Conservation (phyloP, 2,888 invertebrate genomes). For the Agrotis clavis region DNA sequence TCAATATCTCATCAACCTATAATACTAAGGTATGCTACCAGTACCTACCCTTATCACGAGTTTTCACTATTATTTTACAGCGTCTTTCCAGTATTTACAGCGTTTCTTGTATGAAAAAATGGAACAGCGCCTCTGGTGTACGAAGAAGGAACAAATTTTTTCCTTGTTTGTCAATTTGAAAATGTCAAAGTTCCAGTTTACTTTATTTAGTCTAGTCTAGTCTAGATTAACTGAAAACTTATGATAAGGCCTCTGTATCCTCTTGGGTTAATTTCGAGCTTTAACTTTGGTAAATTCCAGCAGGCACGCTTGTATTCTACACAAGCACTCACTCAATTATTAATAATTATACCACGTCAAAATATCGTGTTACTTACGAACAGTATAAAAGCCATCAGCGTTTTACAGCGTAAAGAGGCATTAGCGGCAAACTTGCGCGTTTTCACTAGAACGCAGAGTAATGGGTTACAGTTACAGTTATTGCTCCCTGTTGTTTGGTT, state of each 20-base stretch:
- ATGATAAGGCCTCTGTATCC: not conserved
- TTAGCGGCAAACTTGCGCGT: conserved; percentile 71
- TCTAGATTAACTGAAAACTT: too few relatives aligned
- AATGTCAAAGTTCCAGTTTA: too few relatives aligned
- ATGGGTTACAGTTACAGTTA: conserved; percentile 80
- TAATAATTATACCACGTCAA: conserved; percentile 47
- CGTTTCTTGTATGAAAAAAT: too few relatives aligned
- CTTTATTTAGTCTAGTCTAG: too few relatives aligned
- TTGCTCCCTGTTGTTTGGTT: conserved; percentile 76
- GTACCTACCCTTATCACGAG: too few relatives aligned
- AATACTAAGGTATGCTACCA: not conserved
- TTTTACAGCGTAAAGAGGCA: conserved; percentile 65
- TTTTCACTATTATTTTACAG: too few relatives aligned
- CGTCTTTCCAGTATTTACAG: too few relatives aligned
- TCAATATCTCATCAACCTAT: not conserved
- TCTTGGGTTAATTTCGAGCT: conserved; percentile 1
- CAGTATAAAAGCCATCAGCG: conserved; percentile 59
- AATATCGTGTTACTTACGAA: conserved; percentile 53
- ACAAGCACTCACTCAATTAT: conserved; percentile 43
- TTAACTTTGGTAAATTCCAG: conserved; percentile 12
- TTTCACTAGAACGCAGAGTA: conserved; percentile 70
- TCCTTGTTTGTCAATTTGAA: too few relatives aligned
- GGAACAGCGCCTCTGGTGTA: too few relatives aligned
- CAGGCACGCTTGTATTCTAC: conserved; percentile 26
- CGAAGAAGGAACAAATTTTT: too few relatives aligned